Conservation (phyloP, 2,797 vertebrate species). For the Limosa lapponica region DNA sequence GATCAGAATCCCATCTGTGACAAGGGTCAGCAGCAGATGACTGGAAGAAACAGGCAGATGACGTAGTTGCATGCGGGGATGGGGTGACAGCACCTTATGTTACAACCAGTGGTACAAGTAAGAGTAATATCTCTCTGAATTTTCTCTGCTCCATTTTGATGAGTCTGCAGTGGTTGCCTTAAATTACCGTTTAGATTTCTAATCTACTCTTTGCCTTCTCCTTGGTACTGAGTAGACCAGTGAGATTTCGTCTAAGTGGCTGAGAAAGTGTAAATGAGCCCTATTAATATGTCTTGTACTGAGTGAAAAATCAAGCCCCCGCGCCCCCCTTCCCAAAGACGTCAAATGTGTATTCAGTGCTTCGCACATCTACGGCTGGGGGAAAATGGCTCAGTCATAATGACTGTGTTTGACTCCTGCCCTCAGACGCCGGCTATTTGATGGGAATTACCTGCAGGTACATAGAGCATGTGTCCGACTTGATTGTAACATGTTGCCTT, state of each 20-base stretch:
- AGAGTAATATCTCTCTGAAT: background rate
- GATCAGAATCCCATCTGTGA: background rate
- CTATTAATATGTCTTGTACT: background rate
- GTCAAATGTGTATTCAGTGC: background rate
- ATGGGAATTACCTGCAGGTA: background rate
- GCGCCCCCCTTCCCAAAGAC: fast-evolving
- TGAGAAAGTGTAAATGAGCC: conserved; percentile 1
- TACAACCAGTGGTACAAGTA: background rate
- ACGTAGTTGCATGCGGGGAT: fast-evolving
- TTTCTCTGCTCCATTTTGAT: background rate
- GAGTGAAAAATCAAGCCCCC: background rate
- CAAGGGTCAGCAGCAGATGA: background rate
- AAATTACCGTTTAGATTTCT: conserved; percentile 7
- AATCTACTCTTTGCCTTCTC: background rate
- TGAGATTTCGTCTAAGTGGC: background rate
- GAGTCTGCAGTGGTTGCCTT: background rate
- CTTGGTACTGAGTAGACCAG: background rate
- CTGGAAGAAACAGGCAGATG: background rate
- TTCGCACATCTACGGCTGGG: background rate
- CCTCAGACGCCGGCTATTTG: background rate
- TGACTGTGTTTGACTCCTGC: conserved; percentile 26
- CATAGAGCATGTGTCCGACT: background rate
- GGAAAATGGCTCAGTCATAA: background rate
- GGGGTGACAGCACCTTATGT: background rate
- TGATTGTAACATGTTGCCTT: conserved; percentile 10